These are phyloP conservation scores for Argyrosomus regius DNA, from an alignment of 2,797 vertebrate genomes.

Conservation along the genomic window DNA sequence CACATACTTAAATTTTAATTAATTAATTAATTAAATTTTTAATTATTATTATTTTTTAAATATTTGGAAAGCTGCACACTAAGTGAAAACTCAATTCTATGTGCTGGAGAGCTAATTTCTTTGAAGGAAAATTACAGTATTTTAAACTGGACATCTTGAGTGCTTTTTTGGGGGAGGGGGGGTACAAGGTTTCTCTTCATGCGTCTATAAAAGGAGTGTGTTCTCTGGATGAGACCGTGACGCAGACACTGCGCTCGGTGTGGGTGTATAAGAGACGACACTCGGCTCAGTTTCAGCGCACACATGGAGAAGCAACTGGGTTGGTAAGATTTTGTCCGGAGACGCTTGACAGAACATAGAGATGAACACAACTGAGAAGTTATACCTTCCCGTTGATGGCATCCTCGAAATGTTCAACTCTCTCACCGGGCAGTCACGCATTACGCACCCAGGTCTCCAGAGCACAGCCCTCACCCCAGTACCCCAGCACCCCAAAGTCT, in stretches of 20 bases:
- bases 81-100: background rate
- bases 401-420: conserved; percentile 74
- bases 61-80: background rate
- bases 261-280: conserved; percentile 58
- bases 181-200: background rate
- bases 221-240: conserved; percentile 62
- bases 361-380: conserved; percentile 81
- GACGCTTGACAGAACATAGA: conserved; percentile 58
- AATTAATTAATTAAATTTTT: too few relatives aligned
- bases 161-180: background rate
- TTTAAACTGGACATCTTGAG: background rate
- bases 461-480: conserved; percentile 13
- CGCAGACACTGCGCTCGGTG: conserved; percentile 57
- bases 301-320: conserved; percentile 50
- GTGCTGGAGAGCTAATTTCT: conserved; percentile 10
- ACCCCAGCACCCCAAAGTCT: conserved; percentile 59
- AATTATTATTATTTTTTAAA: background rate
- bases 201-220: conserved; percentile 76
- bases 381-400: conserved; percentile 78
- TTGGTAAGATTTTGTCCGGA: conserved; percentile 36
- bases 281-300: conserved; percentile 24
- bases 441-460: conserved; percentile 44
- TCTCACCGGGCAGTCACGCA: conserved; percentile 50
- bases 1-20: too few relatives aligned
- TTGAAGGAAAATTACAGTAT: conserved; percentile 19